Percentiles rank a stretch among this genome's conserved stretches.
Conservation (phyloP, 2,888 invertebrate genomes). For the Tetrapedia diversipes region DNA sequence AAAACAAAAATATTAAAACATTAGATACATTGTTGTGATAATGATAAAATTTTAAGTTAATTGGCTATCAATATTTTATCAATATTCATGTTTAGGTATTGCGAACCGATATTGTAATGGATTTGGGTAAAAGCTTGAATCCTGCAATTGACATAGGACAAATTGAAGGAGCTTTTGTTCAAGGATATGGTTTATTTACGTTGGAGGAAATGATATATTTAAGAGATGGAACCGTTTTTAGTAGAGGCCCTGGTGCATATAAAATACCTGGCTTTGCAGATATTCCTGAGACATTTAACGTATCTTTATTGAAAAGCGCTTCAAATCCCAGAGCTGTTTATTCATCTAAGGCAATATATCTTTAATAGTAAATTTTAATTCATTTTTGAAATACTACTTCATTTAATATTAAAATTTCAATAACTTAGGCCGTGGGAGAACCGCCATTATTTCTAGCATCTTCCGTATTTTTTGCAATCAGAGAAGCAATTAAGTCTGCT, state of each 20-base stretch:
- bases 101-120: slow-evolving; percentile 97
- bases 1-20: neutral
- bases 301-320: slow-evolving; percentile 94
- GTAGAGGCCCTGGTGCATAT: slow-evolving; percentile 96
- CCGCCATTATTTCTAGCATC: slow-evolving; percentile 96
- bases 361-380: neutral
- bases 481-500: slow-evolving; percentile 92
- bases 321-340: slow-evolving; percentile 96
- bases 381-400: neutral
- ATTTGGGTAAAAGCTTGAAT: slow-evolving; percentile 96
- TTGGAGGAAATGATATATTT: slow-evolving; percentile 95
- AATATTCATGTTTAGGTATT: slow-evolving; percentile 85
- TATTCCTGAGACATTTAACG: slow-evolving; percentile 96
- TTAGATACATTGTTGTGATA: neutral
- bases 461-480: slow-evolving; percentile 95
- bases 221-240: slow-evolving; percentile 91
- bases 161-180: slow-evolving; percentile 97
- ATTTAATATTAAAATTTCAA: neutral
- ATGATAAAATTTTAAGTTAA: neutral
- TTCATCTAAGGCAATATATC: slow-evolving; percentile 92
- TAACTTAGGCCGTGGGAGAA: slow-evolving; percentile 94
- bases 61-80: neutral
- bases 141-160: slow-evolving; percentile 99
- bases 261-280: slow-evolving; percentile 97
- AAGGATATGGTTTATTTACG: slow-evolving; percentile 96